These are phyloP conservation scores for Spheniscus mendiculus DNA, from an alignment of 2,113 vertebrate species.

Conservation along the genomic window DNA sequence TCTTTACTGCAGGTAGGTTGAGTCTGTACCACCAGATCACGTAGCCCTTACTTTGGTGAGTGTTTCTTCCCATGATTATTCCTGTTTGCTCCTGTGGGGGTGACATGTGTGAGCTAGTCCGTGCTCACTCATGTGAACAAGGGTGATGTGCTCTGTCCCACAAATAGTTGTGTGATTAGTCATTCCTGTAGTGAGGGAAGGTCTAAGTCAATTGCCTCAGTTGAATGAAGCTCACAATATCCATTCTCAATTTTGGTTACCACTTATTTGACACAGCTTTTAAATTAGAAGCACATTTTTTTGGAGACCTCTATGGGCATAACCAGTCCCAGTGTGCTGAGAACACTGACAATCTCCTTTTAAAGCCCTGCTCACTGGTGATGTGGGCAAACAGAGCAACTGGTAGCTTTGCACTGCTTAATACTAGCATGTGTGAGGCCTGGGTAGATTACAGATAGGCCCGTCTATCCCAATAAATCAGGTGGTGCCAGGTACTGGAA, in stretches of 20 bases:
- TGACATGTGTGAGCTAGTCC: not conserved
- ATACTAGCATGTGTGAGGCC: not conserved
- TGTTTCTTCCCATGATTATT: not conserved
- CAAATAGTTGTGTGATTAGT: not conserved
- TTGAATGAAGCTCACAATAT: not conserved
- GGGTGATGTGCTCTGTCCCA: not conserved
- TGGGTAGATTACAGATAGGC: not conserved
- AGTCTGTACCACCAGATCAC: not conserved
- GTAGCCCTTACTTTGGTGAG: not conserved
- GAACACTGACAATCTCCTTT: constrained; percentile 33
- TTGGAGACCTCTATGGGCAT: not conserved
- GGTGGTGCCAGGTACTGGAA: not conserved
- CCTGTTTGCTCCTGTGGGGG: not conserved
- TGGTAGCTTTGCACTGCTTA: not conserved
- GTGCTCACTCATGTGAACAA: not conserved
- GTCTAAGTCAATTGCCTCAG: not conserved
- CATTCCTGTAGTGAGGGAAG: not conserved
- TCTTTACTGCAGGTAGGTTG: not conserved
- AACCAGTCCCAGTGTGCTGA: not conserved
- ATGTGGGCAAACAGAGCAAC: not conserved
- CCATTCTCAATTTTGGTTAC: not conserved
- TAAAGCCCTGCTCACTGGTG: constrained; percentile 3
- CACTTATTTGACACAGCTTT: constrained; percentile 10
- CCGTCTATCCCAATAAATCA: not conserved
- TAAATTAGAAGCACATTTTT: constrained; percentile 52